phyloP scores from a whole-genome alignment of 2,888 invertebrate species.

The Panzeria rudis region DNA sequence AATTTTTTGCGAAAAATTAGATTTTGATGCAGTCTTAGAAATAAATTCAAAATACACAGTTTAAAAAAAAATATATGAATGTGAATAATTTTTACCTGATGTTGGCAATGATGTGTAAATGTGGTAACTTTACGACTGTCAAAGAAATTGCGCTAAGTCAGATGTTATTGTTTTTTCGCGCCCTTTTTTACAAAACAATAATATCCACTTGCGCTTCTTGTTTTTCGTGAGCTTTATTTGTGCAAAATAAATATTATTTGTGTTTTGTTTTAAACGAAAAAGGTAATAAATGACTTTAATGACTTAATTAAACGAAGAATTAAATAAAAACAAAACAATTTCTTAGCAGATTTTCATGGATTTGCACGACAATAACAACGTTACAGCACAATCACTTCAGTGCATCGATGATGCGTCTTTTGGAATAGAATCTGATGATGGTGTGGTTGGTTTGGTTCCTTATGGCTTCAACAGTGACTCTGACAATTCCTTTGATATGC shows the following conservation, averaged over 20 bases:
- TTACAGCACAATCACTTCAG: conserved; percentile 42
- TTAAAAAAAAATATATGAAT: too few relatives aligned
- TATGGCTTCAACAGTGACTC: conserved; percentile 41
- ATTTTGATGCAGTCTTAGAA: background rate
- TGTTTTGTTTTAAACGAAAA: conserved; percentile 21
- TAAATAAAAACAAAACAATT: conserved; percentile 46
- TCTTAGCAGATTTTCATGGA: conserved; percentile 26
- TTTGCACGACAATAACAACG: conserved; percentile 33
- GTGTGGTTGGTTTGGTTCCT: conserved; percentile 29
- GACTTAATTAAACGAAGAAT: conserved; percentile 46
- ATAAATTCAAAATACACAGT: too few relatives aligned
- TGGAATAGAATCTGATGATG: conserved; percentile 20
- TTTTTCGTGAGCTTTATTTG: conserved; percentile 30
- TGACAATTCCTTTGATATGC: conserved; percentile 30
- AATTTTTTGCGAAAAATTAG: background rate
- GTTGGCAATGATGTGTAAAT: conserved; percentile 58
- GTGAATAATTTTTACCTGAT: conserved; percentile 37
- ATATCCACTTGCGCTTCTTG: conserved; percentile 14
- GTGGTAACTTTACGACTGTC: conserved; percentile 47
- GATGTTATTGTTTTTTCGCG: conserved; percentile 6
- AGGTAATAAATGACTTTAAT: conserved; percentile 8
- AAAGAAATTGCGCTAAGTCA: conserved; percentile 4
- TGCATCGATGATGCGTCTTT: conserved; percentile 17
- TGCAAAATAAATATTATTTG: conserved; percentile 39
- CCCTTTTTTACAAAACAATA: too few relatives aligned